Base-by-base conservation (phyloP, 2,113 vertebrate genomes). In the Myocastor coypus region DNA sequence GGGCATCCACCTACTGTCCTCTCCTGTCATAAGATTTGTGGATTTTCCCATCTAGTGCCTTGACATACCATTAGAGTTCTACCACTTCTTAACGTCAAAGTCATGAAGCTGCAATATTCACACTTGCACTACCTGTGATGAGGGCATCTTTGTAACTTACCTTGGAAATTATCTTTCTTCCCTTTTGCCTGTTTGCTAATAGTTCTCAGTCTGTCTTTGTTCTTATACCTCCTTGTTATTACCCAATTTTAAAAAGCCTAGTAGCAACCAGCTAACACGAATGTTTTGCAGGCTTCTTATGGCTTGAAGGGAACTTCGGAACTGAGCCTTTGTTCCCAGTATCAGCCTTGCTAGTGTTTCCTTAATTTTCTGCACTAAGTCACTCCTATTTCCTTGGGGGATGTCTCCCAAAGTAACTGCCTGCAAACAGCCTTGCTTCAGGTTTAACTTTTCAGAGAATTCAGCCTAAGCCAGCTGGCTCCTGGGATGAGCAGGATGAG, bases 381-480 rank as follows among this genome's bases (percentile, higher is more conserved):
- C 37, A 77, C n/a, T 69, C 50, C 75, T 89, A 34, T 73, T 80
- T 81, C 24, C 78, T 64, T 3, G n/a, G 91, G 19, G 50, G 20
- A 34, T 11, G 50, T 20, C 46, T 91, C n/a, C 34, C 40, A 71
- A 88, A 93, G 42, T 55, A 81, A 88, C 7, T 84, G 30, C 22
- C 22, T 80, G 9, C 34, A 46, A 1, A 28, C 3, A 46, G 5
- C 73, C 32, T 80, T 81, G 1, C 89, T 75, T 84, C 12, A 68
- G 37, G 3, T 16, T 82, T n/a, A 30, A 52, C 37, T 89, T 81
- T 92, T 59, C 19, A 66, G 32, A 19, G 40, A 82, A 68, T 24
- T 92, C 66, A 94, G 82, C 89, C 63, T 66, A 83, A 92, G 28
- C 8, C 34, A 63, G 28, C 52, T 94, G 20, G 13, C 83, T 68